Base-by-base conservation (phyloP, 2,113 vertebrate species). In the Tragelaphus buxtoni region DNA sequence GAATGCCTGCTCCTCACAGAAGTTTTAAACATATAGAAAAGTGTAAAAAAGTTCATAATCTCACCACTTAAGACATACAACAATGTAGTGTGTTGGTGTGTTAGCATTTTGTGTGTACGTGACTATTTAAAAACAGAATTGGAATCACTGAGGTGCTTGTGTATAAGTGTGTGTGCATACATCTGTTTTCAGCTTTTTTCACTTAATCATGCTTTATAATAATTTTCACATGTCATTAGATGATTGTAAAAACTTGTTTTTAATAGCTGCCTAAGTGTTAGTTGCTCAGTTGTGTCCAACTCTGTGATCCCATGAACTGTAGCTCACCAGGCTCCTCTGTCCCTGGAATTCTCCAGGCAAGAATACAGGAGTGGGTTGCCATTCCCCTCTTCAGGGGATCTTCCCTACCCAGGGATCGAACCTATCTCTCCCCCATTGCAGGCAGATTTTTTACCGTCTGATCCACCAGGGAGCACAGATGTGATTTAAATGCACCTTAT, bases 91-190 rank as follows among this genome's bases (percentile, higher is more conserved):
- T 84, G 83, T 93, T 22, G 39, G 14, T 55, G 10, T 90, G 2
- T 91, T 83, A 51, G 22, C 14, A 42, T 51, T 94, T 83, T 82
- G 45, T 94, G 49, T 53, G 20, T 89, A 22, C 35, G 4, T 45
- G 24, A n/a, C 47, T 84, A 80, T 81, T 96, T 90, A 56, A 94
- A 94, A 95, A 72, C 85, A 95, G 49, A 53, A 47, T 28, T 89
- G 74, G 82, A n/a, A 81, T 81, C 17, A 2, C 10, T 49, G 18
- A 80, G n/a, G 28, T 18, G 7, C 4, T 2, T 76, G 16, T 49
- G 4, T 80, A 8, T 55, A 1, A 24, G 10, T n/a, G 9, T 9
- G 5, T 49, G 22, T 87, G 8, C 14, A 30, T 0, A 1, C 14
- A 0, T 79, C 20, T 51, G 74, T 49, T 7, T 87, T 81, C 22